Evolutionary conservation across 2,888 invertebrate genomes (phyloP), one percentile per base, ranked within the genome.

Genomic region (Anticlea derivata): DNA sequence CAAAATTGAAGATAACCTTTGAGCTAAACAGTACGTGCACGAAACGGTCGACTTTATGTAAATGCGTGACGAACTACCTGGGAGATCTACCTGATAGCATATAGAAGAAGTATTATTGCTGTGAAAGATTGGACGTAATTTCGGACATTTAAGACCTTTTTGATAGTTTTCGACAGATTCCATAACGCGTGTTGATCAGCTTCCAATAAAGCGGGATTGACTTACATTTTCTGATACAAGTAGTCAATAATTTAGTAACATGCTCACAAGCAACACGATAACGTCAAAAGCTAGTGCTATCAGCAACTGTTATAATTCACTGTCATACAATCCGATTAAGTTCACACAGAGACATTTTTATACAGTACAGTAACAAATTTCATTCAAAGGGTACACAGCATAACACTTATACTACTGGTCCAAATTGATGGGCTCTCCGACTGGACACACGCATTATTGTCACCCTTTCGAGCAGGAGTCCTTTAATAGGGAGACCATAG

Each of bases 1-100:
- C 67, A 63, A 74, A 75, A 70, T 67, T 65, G 58, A 61, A 59
- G 70, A 77, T 69, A 70, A 63, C 67, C 67, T 61, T 27, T 38
- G 30, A 23, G 31, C 41, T 11, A 39, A 33, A 34, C 12, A 22
- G 35, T 17, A 35, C 22, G 23, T 10, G 22, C 7, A 17, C 17
- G 17, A 17, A 17, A 17, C 17, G 17, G 4, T 17, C 17, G 4
- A 4, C 4, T 17, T 5, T 30, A 31, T 31, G 31, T 12, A 12
- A 30, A 30, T 27, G 30, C 13, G 13, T 13, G 31, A 31, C 13
- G 29, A 12, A 10, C 6, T n/a, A n/a, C n/a, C n/a, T 6, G 5
- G 7, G 1, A 12, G 29, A 31, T 13, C 7, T 17, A 17, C 13
- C 7, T 31, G 31, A 31, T 31, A n/a, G n/a, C n/a, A n/a, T n/a